Base-by-base conservation (phyloP, 2,888 invertebrate genomes). In the Eupeodes latifasciatus region DNA sequence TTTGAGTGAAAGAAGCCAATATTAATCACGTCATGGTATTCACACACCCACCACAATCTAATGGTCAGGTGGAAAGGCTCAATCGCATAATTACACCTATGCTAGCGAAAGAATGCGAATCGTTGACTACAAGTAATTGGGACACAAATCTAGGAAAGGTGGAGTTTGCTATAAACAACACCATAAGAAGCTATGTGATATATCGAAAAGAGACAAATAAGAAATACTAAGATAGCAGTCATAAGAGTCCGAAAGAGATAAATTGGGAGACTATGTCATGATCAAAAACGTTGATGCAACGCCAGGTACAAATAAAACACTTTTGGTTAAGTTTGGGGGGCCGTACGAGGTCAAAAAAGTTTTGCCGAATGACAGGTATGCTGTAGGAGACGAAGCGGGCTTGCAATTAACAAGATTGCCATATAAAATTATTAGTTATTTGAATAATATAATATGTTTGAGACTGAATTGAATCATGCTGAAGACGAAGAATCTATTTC, bases 111-210 rank as follows among this genome's bases (percentile, higher is more conserved):
- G 16, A 82, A 57, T 74, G 69, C 51, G 74, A 78, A 7, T 12
- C 34, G 14, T 44, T 55, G 0, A 53, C 47, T 1, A 74, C 81
- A 9, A 12, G 11, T 59, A 34, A 74, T 57, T 89, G 89, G 83
- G 36, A 72, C 51, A 61, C 53, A 27, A 40, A 75, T 7, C 53
- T 91, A 34, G 34, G 16, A 14, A 51, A 90, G 7, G 89, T 87
- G n/a, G 91, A 91, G 81, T 91, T 89, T 87, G 85, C 89, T 4
- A 74, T 91, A 9, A 91, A 91, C 76, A 91, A 91, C 75, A 91
- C 90, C 0, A 66, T 91, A n/a, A 59, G 47, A 81, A 34, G 90
- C 89, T 53, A 14, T 36, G 11, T 67, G 61, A 36, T 89, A 86
- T 10, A 90, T 89, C 74, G 67, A 69, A 47, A 89, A 81, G 49